Base-by-base conservation (phyloP, 2,797 vertebrate species). In the Danio tinwini region DNA sequence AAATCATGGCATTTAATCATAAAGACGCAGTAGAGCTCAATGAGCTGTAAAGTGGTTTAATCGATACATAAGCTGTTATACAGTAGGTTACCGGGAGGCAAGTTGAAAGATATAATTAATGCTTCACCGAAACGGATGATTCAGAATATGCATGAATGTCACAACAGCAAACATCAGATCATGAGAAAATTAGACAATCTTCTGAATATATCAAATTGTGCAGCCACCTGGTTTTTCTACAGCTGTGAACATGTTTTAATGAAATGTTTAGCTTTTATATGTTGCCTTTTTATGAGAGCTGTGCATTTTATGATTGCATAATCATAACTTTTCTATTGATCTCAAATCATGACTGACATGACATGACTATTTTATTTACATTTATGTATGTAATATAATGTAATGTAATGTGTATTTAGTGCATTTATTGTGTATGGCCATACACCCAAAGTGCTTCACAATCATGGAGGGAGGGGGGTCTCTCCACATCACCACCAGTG, bases 91-190 rank as follows among this genome's bases (percentile, higher is more conserved):
- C 67, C 40, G 13, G 39, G 40, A 70, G 29, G 37, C 6, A 70
- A 70, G 6, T 49, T 67, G 7, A 49, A 70, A 40, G 10, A 70
- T 7, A 13, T 53, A 70, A 53, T 70, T 13, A 19, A 55, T 19
- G 68, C 50, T 5, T 70, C 40, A 11, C 49, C 70, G 16, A 42
- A 70, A 55, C 37, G 19, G 37, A 70, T 70, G 16, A 40, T 7
- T 29, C 49, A 64, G 37, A 75, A 63, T 52, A 75, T 75, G 39
- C 69, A 72, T 72, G 13, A 44, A 72, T 56, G 69, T 56, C 52
- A 72, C 17, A 71, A 71, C 52, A 71, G 39, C 52, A 71, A 37
- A 42, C n/a, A 71, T 56, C 52, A 56, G 39, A 44, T 55, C 7
- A 4, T 1, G 17, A 21, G 52, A 13, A 42, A 55, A 71, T 56